Percentiles rank a stretch among this genome's conserved stretches.
phyloP scores from a whole-genome alignment of 2,797 vertebrate genomes.

The Cynopterus sphinx region DNA sequence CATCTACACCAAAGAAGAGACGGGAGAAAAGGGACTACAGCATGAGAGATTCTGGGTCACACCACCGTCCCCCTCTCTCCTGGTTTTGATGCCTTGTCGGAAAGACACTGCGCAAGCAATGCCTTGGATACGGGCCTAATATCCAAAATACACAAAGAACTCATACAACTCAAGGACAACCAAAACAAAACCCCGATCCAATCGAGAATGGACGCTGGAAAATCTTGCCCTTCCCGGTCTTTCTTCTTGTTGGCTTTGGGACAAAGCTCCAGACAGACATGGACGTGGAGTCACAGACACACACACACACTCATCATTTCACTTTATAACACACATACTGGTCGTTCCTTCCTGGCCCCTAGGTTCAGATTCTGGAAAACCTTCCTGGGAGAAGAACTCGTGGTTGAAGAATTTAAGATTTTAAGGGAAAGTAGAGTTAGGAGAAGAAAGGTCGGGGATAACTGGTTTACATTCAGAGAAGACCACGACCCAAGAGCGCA shows the following conservation, averaged over 20 bases:
- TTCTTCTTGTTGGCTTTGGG: background rate
- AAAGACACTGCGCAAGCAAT: background rate
- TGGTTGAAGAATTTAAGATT: background rate
- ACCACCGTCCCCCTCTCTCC: accelerated
- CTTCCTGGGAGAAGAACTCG: background rate
- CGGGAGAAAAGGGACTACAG: background rate
- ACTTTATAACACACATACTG: background rate
- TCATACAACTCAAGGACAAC: no score
- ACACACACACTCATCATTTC: background rate
- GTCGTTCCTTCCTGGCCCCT: background rate
- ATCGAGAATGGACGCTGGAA: background rate
- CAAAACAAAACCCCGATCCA: no score
- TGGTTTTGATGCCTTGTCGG: background rate
- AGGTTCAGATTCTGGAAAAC: constrained; percentile 8
- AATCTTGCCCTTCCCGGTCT: background rate
- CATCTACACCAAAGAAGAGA: background rate
- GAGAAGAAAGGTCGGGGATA: background rate
- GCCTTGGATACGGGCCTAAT: no score
- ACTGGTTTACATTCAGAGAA: background rate
- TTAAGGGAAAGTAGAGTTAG: background rate
- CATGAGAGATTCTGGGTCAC: background rate
- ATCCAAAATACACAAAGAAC: no score
- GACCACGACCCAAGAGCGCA: background rate
- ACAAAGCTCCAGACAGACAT: background rate
- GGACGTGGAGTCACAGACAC: background rate